Evolutionary conservation across 2,888 invertebrate species (phyloP).

Genomic region (Chaetoderma sp.): DNA sequence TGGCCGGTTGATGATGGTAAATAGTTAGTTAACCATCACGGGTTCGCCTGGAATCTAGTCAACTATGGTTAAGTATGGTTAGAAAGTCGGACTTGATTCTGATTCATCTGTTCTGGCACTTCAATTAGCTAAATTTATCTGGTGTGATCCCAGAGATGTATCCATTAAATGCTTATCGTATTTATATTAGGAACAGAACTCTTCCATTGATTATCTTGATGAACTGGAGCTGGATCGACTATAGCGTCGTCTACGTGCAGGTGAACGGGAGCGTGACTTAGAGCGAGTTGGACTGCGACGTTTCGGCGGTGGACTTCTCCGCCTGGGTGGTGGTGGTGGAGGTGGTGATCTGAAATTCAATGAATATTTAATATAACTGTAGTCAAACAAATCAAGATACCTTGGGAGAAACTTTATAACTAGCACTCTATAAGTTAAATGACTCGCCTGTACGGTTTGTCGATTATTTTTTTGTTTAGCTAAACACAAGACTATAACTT

Average conservation of each 20-base stretch:
- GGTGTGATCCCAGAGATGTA: too few relatives aligned
- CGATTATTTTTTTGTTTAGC: not conserved
- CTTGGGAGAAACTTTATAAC: not conserved
- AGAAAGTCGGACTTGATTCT: too few relatives aligned
- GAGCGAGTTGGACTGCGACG: conserved; percentile 27
- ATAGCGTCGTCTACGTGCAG: conserved; percentile 63
- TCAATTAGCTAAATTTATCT: too few relatives aligned
- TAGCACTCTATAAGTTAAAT: not conserved
- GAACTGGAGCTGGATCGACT: conserved; percentile 68
- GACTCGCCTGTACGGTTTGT: not conserved
- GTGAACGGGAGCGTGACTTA: conserved; percentile 61
- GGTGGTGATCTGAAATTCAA: conserved; percentile 47
- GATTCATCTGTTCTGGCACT: too few relatives aligned
- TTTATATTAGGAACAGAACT: not conserved
- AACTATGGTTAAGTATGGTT: too few relatives aligned
- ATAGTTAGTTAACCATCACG: too few relatives aligned
- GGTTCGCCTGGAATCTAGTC: too few relatives aligned
- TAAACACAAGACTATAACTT: too few relatives aligned
- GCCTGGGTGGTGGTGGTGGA: conserved; percentile 47
- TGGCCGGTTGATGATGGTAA: too few relatives aligned
- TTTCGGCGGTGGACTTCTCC: conserved; percentile 45
- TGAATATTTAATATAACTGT: not conserved
- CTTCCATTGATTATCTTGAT: conserved; percentile 41
- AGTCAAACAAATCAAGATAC: not conserved
- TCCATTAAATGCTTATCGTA: too few relatives aligned